A percentile compares a stretch with the other conserved stretches of the same genome.
Conservation (phyloP, 2,888 invertebrate genomes). For the Melieria picta region DNA sequence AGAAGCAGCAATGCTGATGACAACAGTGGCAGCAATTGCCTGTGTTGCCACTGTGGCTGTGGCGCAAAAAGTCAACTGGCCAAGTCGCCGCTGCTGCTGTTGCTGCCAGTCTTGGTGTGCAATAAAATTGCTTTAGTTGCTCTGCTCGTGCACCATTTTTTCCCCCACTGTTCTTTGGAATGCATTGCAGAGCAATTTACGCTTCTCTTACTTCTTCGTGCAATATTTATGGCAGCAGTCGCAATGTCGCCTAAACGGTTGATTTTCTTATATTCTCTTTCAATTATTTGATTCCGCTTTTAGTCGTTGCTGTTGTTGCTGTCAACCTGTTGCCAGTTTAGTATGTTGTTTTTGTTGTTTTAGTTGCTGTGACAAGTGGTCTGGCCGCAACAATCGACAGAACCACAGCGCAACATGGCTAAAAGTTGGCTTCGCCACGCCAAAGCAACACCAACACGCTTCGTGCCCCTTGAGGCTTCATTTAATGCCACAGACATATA, state of each 20-base stretch:
- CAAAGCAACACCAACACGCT: no score
- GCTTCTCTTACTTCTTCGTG: neutral
- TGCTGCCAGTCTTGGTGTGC: no score
- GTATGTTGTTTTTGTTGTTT: neutral
- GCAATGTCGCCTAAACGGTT: conserved; percentile 25
- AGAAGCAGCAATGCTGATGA: no score
- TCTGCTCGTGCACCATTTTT: conserved; percentile 21
- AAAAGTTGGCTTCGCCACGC: no score
- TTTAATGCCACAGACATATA: no score
- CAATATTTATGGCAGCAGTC: conserved; percentile 31
- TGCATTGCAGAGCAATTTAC: conserved; percentile 35
- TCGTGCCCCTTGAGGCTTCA: no score
- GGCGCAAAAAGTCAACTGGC: neutral
- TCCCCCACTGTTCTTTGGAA: conserved; percentile 12
- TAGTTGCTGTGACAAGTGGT: conserved; percentile 11
- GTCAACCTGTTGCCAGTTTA: neutral
- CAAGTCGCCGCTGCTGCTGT: neutral
- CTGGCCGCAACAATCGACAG: neutral
- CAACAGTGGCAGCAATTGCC: no score
- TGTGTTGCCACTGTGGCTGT: no score
- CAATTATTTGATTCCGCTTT: neutral
- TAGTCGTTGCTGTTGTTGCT: neutral
- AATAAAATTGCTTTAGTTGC: neutral
- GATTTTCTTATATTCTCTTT: conserved; percentile 9
- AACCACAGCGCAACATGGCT: no score